Base-by-base conservation (phyloP, 2,113 vertebrate genomes). In the Ictalurus furcatus region DNA sequence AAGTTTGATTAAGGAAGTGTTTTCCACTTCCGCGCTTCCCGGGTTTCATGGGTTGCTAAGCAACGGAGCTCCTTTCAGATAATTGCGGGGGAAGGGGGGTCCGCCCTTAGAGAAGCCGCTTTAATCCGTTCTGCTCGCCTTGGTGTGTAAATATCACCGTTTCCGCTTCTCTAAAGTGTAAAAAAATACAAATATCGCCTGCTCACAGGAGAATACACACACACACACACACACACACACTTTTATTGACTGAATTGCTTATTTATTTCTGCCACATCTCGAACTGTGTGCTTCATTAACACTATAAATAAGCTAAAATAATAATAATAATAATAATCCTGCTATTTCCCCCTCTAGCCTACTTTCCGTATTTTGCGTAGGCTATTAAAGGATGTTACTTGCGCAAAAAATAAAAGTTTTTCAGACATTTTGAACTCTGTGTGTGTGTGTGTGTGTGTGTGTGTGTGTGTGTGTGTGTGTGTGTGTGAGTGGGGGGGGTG, bases 321-420 rank as follows among this genome's bases (percentile, higher is more conserved):
- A 86, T 67, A 12, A 11, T 67, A 86, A 86, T 85, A 85, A 71
- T 74, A 89, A 74, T 89, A 85, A 91, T 88, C 76, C 88, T 74
- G 28, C 56, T 79, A 44, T 85, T 91, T 78, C 25, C 85, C 85
- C 89, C 89, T 88, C 88, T 25, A 88, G 91, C 88, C 82, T 61
- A 79, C 88, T 85, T 85, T 74, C 87, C 85, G 56, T 52, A 44
- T 74, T 89, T 82, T 90, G 91, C 82, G 78, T 69, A 44, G 40
- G 40, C 40, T 44, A 63, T 74, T 85, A 87, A 85, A 91, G 56
- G 84, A 44, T 61, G 48, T 82, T 86, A 89, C 89, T 89, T 89
- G 91, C 67, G 89, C 91, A 89, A 84, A 87, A 59, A 34, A 37
- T 58, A 88, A 85, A 89, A 87, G 67, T 86, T 91, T 91, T 85